A percentile compares a stretch with the other conserved stretches of the same genome.
phyloP scores from a whole-genome alignment of 2,797 vertebrate species.

The Gorsachius magnificus region DNA sequence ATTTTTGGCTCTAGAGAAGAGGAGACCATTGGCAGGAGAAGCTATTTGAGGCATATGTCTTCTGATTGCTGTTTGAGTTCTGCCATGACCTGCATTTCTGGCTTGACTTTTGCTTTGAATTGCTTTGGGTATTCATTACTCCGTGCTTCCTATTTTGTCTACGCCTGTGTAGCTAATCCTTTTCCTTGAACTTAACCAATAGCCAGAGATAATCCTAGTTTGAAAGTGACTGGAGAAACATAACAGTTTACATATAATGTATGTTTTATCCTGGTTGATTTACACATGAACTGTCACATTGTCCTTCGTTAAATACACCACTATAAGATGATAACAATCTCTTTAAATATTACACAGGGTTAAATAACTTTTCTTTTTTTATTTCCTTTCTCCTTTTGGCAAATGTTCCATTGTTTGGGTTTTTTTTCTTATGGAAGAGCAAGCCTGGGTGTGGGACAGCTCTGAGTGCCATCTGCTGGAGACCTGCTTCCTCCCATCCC shows the following conservation, averaged over 20 bases:
- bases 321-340: slow-evolving; percentile 55
- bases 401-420: slow-evolving; percentile 61
- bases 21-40: not conserved
- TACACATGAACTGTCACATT: slow-evolving; percentile 50
- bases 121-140: slow-evolving; percentile 60
- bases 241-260: slow-evolving; percentile 46
- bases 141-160: slow-evolving; percentile 66
- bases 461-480: slow-evolving; percentile 69
- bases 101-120: slow-evolving; percentile 48
- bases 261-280: slow-evolving; percentile 55
- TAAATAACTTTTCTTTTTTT: slow-evolving; percentile 43
- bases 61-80: slow-evolving; percentile 33
- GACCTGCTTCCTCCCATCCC: not conserved
- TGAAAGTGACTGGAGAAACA: slow-evolving; percentile 59
- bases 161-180: slow-evolving; percentile 59
- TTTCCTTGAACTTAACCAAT: slow-evolving; percentile 65
- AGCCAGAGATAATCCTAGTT: slow-evolving; percentile 53
- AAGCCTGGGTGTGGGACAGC: slow-evolving; percentile 20
- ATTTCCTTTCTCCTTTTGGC: slow-evolving; percentile 51
- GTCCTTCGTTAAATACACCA: slow-evolving; percentile 26
- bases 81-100: slow-evolving; percentile 62
- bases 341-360: slow-evolving; percentile 57
- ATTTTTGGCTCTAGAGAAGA: slow-evolving; percentile 21
- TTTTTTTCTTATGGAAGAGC: slow-evolving; percentile 4
- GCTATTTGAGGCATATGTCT: not conserved